Percentiles rank a stretch among this genome's conserved stretches.
Evolutionary conservation across 2,797 vertebrate genomes (phyloP).

Genomic region (Phoeniculus purpureus): DNA sequence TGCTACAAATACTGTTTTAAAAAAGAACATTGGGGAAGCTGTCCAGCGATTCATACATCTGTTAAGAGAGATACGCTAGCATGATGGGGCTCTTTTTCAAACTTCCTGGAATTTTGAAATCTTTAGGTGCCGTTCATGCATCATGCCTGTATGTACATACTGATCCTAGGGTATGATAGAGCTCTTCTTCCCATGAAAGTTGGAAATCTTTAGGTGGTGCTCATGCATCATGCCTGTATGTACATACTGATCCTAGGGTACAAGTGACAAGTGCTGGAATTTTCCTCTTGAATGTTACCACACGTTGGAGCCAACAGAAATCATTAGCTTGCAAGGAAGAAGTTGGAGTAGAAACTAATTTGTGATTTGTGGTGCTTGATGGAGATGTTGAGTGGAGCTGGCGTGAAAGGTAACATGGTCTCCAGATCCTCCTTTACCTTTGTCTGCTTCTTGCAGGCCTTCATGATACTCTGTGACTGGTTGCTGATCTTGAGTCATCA

Average conservation of each 20-base stretch:
- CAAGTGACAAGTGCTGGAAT: not conserved
- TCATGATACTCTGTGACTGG: constrained; percentile 87
- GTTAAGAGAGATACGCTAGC: not conserved
- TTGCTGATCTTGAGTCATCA: constrained; percentile 87
- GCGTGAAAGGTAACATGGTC: not conserved
- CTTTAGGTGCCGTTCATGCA: not conserved
- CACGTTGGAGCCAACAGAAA: not conserved
- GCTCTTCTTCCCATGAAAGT: not conserved
- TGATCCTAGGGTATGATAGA: not conserved
- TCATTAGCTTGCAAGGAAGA: not conserved
- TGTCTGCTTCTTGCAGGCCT: constrained; percentile 79
- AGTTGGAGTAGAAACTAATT: not conserved
- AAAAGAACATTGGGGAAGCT: not conserved
- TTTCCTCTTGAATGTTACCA: not conserved
- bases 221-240: not conserved
- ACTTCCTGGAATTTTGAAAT: not conserved
- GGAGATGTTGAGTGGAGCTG: not conserved
- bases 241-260: not conserved
- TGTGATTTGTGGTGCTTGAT: not conserved
- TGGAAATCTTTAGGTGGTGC: not conserved
- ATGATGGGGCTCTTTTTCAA: not conserved
- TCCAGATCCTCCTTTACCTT: constrained; percentile 6
- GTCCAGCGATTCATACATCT: not conserved
- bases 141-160: not conserved
- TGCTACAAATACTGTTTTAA: not conserved